Percentiles rank a stretch among this genome's conserved stretches.
Conservation (phyloP, 2,888 invertebrate species). For the Neria commutata region DNA sequence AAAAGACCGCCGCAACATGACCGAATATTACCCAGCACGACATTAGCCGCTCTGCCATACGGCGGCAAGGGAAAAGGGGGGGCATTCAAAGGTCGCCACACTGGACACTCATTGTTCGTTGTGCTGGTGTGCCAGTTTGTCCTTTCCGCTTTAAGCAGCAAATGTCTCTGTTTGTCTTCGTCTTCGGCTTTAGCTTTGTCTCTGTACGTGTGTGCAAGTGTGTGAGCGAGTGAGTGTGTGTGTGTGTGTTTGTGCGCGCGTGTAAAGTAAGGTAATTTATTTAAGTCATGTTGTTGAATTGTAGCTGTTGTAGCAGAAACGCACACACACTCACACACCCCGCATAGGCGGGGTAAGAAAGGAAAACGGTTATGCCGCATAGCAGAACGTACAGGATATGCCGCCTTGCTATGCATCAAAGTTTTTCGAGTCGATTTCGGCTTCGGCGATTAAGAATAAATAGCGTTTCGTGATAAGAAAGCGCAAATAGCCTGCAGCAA, state of each 20-base stretch:
- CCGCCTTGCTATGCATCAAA: conserved; percentile 11
- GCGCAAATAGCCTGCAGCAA: conserved; percentile 35
- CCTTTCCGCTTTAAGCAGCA: no score
- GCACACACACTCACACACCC: background rate
- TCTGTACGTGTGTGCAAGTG: no score
- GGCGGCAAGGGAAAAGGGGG: conserved; percentile 3
- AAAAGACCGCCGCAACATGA: conserved; percentile 22
- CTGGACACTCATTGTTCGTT: conserved; percentile 1
- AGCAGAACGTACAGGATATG: background rate
- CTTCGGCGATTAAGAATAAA: conserved; percentile 46
- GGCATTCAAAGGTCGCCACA: background rate
- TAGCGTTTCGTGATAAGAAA: conserved; percentile 56
- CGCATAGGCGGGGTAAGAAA: background rate
- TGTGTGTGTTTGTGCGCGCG: background rate
- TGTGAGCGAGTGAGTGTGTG: conserved; percentile 8
- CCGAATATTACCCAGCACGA: conserved; percentile 12
- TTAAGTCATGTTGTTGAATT: conserved; percentile 29
- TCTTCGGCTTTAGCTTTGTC: no score
- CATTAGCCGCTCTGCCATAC: conserved; percentile 16
- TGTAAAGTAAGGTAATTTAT: conserved; percentile 28
- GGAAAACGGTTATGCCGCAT: background rate
- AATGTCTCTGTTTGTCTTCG: no score
- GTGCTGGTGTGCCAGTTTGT: no score
- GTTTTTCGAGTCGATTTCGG: conserved; percentile 38
- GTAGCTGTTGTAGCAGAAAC: background rate